A percentile compares a stretch with the other conserved stretches of the same genome.
These are phyloP conservation scores for Cryptoprocta ferox DNA, from an alignment of 2,797 vertebrate species.

Conservation along the genomic window DNA sequence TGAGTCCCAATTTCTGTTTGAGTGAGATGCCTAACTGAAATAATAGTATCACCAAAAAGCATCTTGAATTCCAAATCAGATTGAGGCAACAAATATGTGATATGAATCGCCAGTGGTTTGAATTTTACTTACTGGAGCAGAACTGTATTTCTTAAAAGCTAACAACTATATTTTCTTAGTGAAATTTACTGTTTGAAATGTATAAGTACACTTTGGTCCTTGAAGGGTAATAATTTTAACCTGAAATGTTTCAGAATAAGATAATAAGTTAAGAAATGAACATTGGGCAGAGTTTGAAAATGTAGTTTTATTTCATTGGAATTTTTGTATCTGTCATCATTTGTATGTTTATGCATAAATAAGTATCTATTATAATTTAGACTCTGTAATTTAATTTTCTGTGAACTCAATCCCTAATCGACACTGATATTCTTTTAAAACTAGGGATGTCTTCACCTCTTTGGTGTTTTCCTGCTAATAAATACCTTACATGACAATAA, in stretches of 20 bases:
- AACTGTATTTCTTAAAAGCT: conserved; percentile 73
- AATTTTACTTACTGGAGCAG: conserved; percentile 59
- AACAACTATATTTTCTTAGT: conserved; percentile 66
- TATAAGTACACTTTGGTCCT: conserved; percentile 68
- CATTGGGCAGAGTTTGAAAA: conserved; percentile 51
- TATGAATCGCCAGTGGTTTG: conserved; percentile 63
- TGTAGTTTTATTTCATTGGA: conserved; percentile 54
- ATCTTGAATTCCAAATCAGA: conserved; percentile 74
- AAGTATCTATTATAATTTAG: conserved; percentile 24
- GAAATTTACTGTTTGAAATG: conserved; percentile 75
- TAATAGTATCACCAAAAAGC: conserved; percentile 60
- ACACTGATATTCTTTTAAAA: conserved; percentile 40
- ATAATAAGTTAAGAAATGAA: conserved; percentile 69
- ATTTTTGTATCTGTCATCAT: not conserved
- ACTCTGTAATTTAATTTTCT: conserved; percentile 22
- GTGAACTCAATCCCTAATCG: not conserved
- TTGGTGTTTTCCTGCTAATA: conserved; percentile 24
- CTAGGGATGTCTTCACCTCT: not conserved
- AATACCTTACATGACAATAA: conserved; percentile 36
- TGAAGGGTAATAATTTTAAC: conserved; percentile 67
- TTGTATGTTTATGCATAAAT: conserved; percentile 37
- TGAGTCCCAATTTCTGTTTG: conserved; percentile 62
- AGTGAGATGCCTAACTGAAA: conserved; percentile 56
- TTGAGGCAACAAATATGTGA: conserved; percentile 68
- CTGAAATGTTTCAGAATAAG: conserved; percentile 63